These are phyloP conservation scores for Eurystomus gularis DNA, from an alignment of 2,113 vertebrate species.

Conservation along the genomic window DNA sequence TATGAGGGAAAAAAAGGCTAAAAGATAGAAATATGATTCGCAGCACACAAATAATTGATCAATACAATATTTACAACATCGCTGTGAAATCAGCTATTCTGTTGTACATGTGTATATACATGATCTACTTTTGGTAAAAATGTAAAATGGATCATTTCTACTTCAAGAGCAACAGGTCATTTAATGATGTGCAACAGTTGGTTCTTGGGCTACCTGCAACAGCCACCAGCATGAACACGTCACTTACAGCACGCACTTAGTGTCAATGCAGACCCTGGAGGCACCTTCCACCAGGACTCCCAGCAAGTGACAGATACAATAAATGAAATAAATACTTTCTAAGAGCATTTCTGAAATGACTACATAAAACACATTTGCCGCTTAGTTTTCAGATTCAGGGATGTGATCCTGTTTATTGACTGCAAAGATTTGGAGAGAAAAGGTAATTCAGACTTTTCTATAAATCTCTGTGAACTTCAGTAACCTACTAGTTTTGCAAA, in stretches of 20 bases:
- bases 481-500: neutral
- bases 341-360: neutral
- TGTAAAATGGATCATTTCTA: neutral
- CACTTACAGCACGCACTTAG: accelerated
- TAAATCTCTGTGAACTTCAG: neutral
- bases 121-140: neutral
- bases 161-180: neutral
- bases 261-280: neutral
- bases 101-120: neutral
- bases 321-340: neutral
- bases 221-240: neutral
- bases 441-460: neutral
- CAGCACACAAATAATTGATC: neutral
- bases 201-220: neutral
- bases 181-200: neutral
- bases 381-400: neutral
- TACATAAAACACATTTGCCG: neutral
- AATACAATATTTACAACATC: neutral
- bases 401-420: neutral
- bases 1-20: neutral
- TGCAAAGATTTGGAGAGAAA: neutral
- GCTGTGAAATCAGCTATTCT: neutral
- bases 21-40: neutral
- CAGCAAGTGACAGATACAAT: neutral
- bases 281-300: neutral